These are phyloP conservation scores for Pteropus rufus DNA, from an alignment of 2,797 vertebrate species.

Conservation along the genomic window DNA sequence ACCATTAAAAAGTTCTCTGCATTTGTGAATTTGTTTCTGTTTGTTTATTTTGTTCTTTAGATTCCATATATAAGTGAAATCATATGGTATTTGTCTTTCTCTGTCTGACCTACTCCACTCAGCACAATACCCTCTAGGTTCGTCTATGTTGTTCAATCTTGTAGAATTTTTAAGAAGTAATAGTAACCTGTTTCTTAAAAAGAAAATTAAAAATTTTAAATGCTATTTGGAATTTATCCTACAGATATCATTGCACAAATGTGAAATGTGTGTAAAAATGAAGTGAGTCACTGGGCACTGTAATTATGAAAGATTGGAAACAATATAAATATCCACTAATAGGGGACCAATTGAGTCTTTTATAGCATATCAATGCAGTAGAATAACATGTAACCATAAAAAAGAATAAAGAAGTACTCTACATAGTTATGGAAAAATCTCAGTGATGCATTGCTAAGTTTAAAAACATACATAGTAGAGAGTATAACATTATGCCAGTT, in stretches of 20 bases:
- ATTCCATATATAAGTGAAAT: too few relatives aligned
- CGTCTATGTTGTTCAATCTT: neutral
- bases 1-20: too few relatives aligned
- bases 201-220: neutral
- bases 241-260: neutral
- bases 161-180: constrained; percentile 40
- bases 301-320: neutral
- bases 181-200: neutral
- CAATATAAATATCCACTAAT: neutral
- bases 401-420: neutral
- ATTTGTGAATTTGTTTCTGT: too few relatives aligned
- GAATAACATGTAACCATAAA: neutral
- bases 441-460: neutral
- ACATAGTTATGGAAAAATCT: neutral
- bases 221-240: neutral
- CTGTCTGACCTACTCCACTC: too few relatives aligned
- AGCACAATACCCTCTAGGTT: too few relatives aligned
- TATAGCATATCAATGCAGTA: neutral
- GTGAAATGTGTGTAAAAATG: neutral
- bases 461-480: neutral
- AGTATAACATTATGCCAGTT: neutral
- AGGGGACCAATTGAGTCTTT: neutral
- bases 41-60: too few relatives aligned
- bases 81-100: too few relatives aligned
- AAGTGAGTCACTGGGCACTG: neutral